Evolutionary conservation across 2,888 invertebrate species (phyloP), one percentile per base, ranked within the genome.

Genomic region (Phlogophora meticulosa): DNA sequence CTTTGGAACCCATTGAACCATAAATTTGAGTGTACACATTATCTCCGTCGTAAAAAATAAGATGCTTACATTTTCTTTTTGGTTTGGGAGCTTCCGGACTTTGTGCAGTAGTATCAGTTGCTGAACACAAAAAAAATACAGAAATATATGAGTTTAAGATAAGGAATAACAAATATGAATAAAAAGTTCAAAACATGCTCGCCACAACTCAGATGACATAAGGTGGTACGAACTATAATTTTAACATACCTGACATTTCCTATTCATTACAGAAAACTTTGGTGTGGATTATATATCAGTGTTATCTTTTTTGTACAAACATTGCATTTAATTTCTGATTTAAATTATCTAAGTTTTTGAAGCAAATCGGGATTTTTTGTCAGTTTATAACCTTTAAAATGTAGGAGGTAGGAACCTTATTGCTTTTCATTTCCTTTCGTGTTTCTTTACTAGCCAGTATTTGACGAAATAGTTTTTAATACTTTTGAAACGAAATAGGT

Each of bases 221-320:
- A 10, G 1, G 20, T 20, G 0, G 7, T 40, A 58, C 10, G 15
- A 24, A 24, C 17, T 22, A 65, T 55, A 62, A 51, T 69, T 58
- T 64, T 42, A n/a, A 46, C 80, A 83, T 82, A 93, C 93, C 92
- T 87, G 93, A 91, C 93, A 94, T 93, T 83, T 87, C 87, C 87
- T 82, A 86, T 84, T 88, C 90, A 91, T 92, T 84, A 90, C 90
- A 90, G 61, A 53, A 84, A 81, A 82, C 81, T 83, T 80, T 85
- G 62, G 68, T 78, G 82, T 68, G 72, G 63, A 74, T 82, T 78
- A 75, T 77, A 70, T 59, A 60, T 74, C 71, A 71, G 77, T 77
- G 72, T 79, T 82, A 83, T 79, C 70, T 86, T 83, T 81, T 78
- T 76, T 83, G 74, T 77, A 74, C 66, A 75, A 82, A 77, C 78